A percentile compares a stretch with the other conserved stretches of the same genome.
Evolutionary conservation across 2,888 invertebrate species (phyloP).

Genomic region (Caradrina kadenii): DNA sequence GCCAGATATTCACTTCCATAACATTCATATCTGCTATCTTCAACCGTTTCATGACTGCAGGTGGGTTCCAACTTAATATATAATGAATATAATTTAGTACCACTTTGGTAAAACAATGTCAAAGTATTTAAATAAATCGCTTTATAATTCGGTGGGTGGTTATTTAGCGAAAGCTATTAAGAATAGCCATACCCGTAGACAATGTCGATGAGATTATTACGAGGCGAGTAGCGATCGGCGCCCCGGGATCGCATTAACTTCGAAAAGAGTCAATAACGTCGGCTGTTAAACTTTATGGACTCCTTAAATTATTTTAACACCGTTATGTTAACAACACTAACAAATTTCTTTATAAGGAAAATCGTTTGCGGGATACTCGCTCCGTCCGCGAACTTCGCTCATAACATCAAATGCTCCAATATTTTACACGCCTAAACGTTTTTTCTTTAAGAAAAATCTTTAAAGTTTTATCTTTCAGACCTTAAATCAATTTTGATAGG

Average conservation of each 20-base stretch:
- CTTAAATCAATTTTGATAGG: conserved; percentile 66
- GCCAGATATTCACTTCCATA: neutral
- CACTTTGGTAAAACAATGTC: conserved; percentile 13
- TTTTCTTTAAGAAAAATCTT: conserved; percentile 66
- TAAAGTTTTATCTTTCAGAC: conserved; percentile 63
- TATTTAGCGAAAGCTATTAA: conserved; percentile 68
- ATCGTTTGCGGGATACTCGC: conserved; percentile 70
- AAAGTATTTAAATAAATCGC: conserved; percentile 44
- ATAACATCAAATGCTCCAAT: conserved; percentile 78
- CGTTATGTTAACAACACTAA: conserved; percentile 83
- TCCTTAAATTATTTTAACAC: conserved; percentile 85
- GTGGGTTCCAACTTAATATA: neutral
- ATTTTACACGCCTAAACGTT: conserved; percentile 71
- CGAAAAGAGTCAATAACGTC: conserved; percentile 80
- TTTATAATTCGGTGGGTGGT: conserved; percentile 55
- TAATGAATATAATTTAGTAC: conserved; percentile 4
- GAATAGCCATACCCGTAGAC: conserved; percentile 77
- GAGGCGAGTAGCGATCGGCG: conserved; percentile 74
- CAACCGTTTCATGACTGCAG: conserved; percentile 1
- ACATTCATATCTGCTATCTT: conserved; percentile 6
- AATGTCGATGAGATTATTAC: conserved; percentile 81
- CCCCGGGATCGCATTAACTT: conserved; percentile 81
- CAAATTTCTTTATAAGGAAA: conserved; percentile 82
- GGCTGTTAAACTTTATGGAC: conserved; percentile 85
- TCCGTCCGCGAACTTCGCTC: conserved; percentile 72